Base-by-base conservation (phyloP, 2,888 invertebrate genomes). In the Drosophila melanosoma region DNA sequence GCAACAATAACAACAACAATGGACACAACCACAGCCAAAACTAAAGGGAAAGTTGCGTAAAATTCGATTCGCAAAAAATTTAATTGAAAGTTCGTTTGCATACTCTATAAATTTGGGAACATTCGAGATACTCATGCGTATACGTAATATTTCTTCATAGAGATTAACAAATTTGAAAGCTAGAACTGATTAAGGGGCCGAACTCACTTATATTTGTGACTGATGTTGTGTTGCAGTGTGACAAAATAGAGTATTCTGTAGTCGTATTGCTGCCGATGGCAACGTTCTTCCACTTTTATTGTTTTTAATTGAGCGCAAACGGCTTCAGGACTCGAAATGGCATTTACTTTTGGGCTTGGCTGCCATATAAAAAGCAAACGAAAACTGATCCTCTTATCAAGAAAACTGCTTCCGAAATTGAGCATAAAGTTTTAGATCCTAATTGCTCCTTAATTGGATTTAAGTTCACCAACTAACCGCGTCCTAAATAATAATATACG, bases 401-500 rank as follows among this genome's bases (percentile, higher is more conserved):
- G 45, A 0, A 54, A 71, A 63, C 58, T 56, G 58, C 42, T 72
- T 32, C 56, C 23, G 29, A 63, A 72, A 35, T 64, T 52, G 40
- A 36, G 11, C 59, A 51, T 65, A 70, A 70, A 76, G 52, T 72
- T 63, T 78, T 17, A 35, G 51, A 33, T 57, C 62, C 68, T 68
- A 76, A 76, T 68, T 76, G 74, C 57, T 26, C 45, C 42, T 53
- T 72, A 67, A 78, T 73, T 73, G 73, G 68, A 63, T 60, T 69
- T 49, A 40, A 74, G 45, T 76, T 69, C 12, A 17, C 58, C 53
- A 62, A 59, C 57, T 63, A 26, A 53, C 32, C 26, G 42, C 11
- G 8, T 45, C n/a, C 29, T 1, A 6, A 2, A 6, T 3, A 32
- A 57, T 29, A 20, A 3, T 8, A 8, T 15, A 20, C 20, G 20